A percentile compares a stretch with the other conserved stretches of the same genome.
Conservation (phyloP, 2,888 invertebrate species). For the Julus scandinavius region DNA sequence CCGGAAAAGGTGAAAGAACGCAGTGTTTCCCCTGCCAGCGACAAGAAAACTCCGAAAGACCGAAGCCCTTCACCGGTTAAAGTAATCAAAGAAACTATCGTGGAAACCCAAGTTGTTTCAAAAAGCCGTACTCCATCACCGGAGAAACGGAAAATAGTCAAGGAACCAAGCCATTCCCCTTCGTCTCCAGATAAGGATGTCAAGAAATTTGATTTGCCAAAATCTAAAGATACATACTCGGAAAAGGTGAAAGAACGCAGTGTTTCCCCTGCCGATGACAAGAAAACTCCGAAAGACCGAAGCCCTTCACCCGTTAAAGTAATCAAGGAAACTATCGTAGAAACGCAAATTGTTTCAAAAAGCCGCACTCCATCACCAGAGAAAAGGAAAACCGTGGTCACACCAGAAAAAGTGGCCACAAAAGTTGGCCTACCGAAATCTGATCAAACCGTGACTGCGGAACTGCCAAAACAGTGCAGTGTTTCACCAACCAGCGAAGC, state of each 20-base stretch:
- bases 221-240: too few species aligned
- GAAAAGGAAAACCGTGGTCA: background rate
- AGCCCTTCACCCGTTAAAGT: background rate
- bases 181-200: too few species aligned
- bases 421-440: background rate
- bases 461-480: background rate
- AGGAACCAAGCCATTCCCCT: too few species aligned
- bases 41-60: background rate
- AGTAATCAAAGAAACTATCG: background rate
- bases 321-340: slow-evolving; percentile 7
- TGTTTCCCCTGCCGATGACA: background rate
- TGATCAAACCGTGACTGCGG: background rate
- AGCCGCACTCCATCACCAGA: slow-evolving; percentile 47
- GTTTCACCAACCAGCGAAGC: background rate
- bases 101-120: background rate
- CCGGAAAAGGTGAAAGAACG: too few species aligned
- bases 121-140: slow-evolving; percentile 47
- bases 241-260: too few species aligned
- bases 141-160: slow-evolving; percentile 9
- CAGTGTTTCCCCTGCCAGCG: background rate
- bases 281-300: background rate
- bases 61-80: slow-evolving; percentile 14
- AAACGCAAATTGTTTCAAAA: background rate
- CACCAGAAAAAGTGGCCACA: background rate
- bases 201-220: too few species aligned